Evolutionary conservation across 2,888 invertebrate species (phyloP), one percentile per base, ranked within the genome.

Genomic region (Melipona beecheii): DNA sequence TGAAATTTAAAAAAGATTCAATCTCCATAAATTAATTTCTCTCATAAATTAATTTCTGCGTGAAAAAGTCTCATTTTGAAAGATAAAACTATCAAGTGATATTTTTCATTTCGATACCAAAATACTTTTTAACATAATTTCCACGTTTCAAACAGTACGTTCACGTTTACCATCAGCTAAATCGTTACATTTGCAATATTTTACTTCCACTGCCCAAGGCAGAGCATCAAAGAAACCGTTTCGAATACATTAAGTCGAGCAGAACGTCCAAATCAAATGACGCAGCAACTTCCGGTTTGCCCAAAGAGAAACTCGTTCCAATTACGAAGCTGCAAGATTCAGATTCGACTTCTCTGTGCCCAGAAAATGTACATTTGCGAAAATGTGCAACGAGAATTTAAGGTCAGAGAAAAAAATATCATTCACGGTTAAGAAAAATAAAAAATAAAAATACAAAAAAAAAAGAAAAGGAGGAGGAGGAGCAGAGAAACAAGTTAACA

Each of bases 301-400:
- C 52, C 17, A 17, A 21, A 17, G 65, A 75, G 72, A 78, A 56
- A 78, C n/a, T 64, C 54, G 72, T 72, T 65, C 78, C 72, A 78
- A 78, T 72, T 78, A 65, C n/a, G 4, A 56, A 4, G 49, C n/a
- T 15, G 50, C 49, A 69, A 31, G 36, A 68, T 21, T 52, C 74
- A 58, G 60, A 74, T 73, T 74, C 78, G 74, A 75, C 56, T 74
- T 78, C 66, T 60, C 70, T 43, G 52, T 2, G 36, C 21, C 19
- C 64, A 36, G 49, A 49, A 31, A 31, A 31, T 31, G 31, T 31
- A 4, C 31, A 69, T 70, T 36, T n/a, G 52, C 43, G 71, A 76
- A 81, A 72, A 65, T 81, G 64, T 70, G 66, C 54, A 68, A 70
- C 52, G 64, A 64, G 79, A 75, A 70, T 68, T 79, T 79, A 75